Evolutionary conservation across 2,888 invertebrate species (phyloP).

Genomic region (Ochropleura plecta): DNA sequence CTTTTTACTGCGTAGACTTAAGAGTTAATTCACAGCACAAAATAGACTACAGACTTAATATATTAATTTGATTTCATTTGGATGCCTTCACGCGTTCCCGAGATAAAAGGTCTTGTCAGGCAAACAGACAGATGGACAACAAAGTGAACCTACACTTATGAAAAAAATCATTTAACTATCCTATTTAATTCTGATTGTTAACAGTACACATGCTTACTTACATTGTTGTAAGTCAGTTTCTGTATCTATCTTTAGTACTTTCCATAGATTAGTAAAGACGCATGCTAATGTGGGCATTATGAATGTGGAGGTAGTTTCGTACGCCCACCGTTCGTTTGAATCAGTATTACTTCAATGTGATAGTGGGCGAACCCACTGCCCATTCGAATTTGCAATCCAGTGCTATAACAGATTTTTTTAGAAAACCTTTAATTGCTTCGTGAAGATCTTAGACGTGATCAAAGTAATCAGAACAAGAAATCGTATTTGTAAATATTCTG

Average conservation of each 20-base stretch:
- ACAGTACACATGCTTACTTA: neutral
- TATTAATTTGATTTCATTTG: too few species aligned
- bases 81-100: too few species aligned
- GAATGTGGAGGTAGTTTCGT: conserved; percentile 41
- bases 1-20: too few species aligned
- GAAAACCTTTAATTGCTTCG: conserved; percentile 27
- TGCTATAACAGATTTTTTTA: conserved; percentile 42
- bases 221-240: neutral
- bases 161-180: too few species aligned
- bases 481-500: neutral
- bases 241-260: neutral
- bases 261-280: conserved; percentile 6
- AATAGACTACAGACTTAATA: too few species aligned
- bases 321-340: conserved; percentile 32
- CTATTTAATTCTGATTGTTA: neutral
- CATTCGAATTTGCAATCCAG: conserved; percentile 55
- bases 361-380: conserved; percentile 52
- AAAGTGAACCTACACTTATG: too few species aligned
- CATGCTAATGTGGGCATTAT: conserved; percentile 49
- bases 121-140: too few species aligned
- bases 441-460: conserved; percentile 3
- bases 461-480: neutral
- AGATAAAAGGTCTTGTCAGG: too few species aligned
- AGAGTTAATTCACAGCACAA: too few species aligned
- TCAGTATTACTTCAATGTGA: conserved; percentile 31